Base-by-base conservation (phyloP, 2,113 vertebrate genomes). In the Pycnonotus jocosus region DNA sequence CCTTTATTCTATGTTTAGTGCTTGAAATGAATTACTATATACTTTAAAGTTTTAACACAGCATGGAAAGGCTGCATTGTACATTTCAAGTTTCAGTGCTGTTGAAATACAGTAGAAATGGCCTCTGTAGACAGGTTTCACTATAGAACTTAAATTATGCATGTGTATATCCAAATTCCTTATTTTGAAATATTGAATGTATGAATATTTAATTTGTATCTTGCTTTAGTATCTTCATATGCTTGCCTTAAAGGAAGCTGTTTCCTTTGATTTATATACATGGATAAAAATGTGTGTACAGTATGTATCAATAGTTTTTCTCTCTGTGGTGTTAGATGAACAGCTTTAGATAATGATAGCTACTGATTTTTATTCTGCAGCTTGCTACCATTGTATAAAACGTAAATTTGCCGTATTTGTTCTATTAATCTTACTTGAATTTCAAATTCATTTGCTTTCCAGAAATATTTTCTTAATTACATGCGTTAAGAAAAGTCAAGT, bases 131-230 rank as follows among this genome's bases (percentile, higher is more conserved):
- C 94, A 98, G 95, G 95, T 97, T 98, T 97, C 96, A 97, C 97
- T 97, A 93, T 95, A 96, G 95, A 98, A 97, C 90, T 97, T 98
- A 97, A 97, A 97, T 98, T 98, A 97, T 98, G 96, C 94, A 97
- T 97, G 96, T 95, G 92, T 96, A 91, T 96, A 97, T 95, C 95
- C 90, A 97, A 97, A 97, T 97, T 97, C 95, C 97, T 97, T 97
- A 97, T 97, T 97, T 98, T 98, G 97, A 98, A 98, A 97, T 98
- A 97, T 96, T 97, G 96, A 97, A 96, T 98, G 90, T 97, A 97
- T 98, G 92, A 98, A 98, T 97, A 96, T 97, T 98, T 98, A 97
- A 97, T 98, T 98, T 90, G 93, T 95, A 94, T 97, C 88, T 97
- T 97, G 91, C 94, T 96, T 97, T 97, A 97, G 85, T 97, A 92